Base-by-base conservation (phyloP, 1,140 invertebrate species). In the Ericerus pela region DNA sequence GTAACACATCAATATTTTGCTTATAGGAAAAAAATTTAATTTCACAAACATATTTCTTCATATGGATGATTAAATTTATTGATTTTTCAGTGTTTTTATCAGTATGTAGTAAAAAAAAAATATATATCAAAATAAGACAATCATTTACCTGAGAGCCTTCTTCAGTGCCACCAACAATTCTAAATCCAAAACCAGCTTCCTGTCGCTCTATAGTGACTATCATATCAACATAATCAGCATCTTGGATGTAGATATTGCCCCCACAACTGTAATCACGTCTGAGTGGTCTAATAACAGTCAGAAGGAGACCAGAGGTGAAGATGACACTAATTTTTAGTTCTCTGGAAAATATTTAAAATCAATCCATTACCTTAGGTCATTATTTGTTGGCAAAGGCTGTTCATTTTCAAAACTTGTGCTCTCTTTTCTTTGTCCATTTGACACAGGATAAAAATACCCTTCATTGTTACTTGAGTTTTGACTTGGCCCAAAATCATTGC, bases 121-220 rank as follows among this genome's bases (percentile, higher is more conserved):
- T n/a, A n/a, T n/a, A n/a, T n/a, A n/a, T n/a, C n/a, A n/a, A n/a
- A n/a, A 27, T 16, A 26, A 52, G 8, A 14, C 14, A 22, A 51
- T 20, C 22, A 68, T 70, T 65, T 74, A 87, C 88, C 73, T 96
- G 88, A 60, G 91, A 92, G 59, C 89, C 88, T 75, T 97, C 94
- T 73, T 98, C 95, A 0, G 90, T 93, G 28, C 96, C 96, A n/a
- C 96, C 96, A 28, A 98, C 88, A 67, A 98, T 95, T 61, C 95
- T 76, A 75, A 99, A 98, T 6, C 96, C 96, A 74, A 98, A 96
- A 14, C 91, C 90, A 66, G 78, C 79, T 52, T 91, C 85, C 66
- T 88, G 84, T 52, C 86, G 74, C 30, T 82, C 78, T 11, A 95
- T 68, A 16, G 82, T 82, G 0, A 94, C 84, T 24, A 47, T 24